Percentiles rank a stretch among this genome's conserved stretches.
phyloP scores from a whole-genome alignment of 2,888 invertebrate genomes.

The Formica aserva region DNA sequence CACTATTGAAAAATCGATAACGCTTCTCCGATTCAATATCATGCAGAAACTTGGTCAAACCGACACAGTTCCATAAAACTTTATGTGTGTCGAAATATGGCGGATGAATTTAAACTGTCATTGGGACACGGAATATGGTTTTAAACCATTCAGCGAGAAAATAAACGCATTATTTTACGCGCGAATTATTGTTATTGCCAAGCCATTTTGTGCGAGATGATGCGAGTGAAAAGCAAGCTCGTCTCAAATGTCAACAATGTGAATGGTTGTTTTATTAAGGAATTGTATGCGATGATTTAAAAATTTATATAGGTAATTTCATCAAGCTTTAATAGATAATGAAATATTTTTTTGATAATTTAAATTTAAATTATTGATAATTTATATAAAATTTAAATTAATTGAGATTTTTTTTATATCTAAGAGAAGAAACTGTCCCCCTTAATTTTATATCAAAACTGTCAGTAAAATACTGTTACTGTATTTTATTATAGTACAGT shows the following conservation, averaged over 20 bases:
- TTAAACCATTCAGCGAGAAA: background rate
- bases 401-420: background rate
- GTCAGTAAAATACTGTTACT: too few relatives aligned
- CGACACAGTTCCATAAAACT: background rate
- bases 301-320: background rate
- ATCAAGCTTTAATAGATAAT: background rate
- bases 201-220: background rate
- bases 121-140: background rate
- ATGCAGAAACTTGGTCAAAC: background rate
- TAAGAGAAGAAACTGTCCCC: background rate
- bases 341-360: background rate
- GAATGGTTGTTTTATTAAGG: background rate
- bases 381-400: background rate
- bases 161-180: background rate
- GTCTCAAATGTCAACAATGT: background rate
- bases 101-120: background rate
- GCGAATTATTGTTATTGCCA: background rate
- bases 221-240: background rate
- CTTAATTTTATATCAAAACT: background rate
- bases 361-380: too few relatives aligned
- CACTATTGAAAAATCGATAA: conserved; percentile 31
- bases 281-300: background rate
- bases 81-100: background rate
- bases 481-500: background rate
- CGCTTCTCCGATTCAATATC: background rate